These are phyloP conservation scores for Lagenorhynchus albirostris DNA, from an alignment of 2,113 vertebrate genomes.

Conservation along the genomic window DNA sequence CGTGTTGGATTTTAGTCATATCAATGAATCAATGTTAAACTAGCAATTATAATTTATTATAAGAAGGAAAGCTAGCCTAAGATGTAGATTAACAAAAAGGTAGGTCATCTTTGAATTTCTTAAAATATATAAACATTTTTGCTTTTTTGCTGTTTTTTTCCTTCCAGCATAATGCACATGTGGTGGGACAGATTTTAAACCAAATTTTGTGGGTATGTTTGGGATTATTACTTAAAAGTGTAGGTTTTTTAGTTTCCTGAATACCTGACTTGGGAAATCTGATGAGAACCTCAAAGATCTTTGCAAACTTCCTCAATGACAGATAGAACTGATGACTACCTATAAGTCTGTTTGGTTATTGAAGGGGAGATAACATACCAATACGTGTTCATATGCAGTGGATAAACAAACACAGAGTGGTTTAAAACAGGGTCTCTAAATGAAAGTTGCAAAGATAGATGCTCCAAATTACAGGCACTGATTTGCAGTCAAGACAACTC, in stretches of 20 bases:
- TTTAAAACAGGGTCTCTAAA: neutral
- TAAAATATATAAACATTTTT: neutral
- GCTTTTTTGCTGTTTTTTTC: neutral
- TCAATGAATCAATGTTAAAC: neutral
- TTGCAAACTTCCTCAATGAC: neutral
- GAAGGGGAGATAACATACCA: neutral
- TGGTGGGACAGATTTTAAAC: neutral
- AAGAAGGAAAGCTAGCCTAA: neutral
- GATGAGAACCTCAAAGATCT: neutral
- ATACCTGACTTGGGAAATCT: neutral
- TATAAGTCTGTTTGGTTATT: neutral
- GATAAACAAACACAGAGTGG: neutral
- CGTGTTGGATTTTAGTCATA: neutral
- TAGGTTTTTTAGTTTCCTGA: neutral
- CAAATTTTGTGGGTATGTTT: neutral
- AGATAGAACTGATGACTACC: neutral
- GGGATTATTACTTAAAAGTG: neutral
- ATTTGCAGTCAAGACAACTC: neutral
- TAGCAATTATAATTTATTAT: neutral
- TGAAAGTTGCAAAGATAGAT: neutral
- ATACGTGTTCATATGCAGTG: neutral
- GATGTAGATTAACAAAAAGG: neutral
- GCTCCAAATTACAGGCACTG: neutral
- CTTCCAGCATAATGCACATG: neutral
- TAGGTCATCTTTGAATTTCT: neutral